Conservation (phyloP, 2,113 vertebrate genomes). For the Piprites chloris region DNA sequence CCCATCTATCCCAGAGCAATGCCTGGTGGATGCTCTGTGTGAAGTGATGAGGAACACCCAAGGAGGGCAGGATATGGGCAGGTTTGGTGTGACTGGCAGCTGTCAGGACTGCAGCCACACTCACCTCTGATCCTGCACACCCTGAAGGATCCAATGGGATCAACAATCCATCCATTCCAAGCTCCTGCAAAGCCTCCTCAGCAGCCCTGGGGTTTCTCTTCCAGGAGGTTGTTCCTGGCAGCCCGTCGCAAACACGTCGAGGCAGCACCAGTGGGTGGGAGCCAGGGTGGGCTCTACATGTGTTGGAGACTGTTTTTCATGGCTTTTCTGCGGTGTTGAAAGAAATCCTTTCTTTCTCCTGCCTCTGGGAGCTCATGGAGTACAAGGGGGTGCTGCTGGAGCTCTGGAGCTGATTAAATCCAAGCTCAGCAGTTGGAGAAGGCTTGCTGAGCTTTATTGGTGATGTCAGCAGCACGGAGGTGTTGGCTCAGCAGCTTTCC, state of each 20-base stretch:
- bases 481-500: background rate
- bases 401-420: constrained; percentile 35
- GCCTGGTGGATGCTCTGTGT: background rate
- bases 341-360: background rate
- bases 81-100: background rate
- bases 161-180: background rate
- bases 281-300: background rate
- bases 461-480: background rate
- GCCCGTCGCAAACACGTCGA: background rate
- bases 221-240: background rate
- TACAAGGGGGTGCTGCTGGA: background rate
- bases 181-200: background rate
- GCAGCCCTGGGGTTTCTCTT: background rate
- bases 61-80: background rate
- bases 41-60: background rate
- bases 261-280: background rate
- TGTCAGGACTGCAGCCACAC: background rate
- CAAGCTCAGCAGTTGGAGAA: background rate
- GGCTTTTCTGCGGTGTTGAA: background rate
- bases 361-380: background rate
- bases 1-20: background rate
- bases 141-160: background rate
- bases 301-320: background rate
- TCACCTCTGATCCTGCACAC: background rate
- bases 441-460: background rate